Evolutionary conservation across 2,113 vertebrate species (phyloP), one percentile per base, ranked within the genome.

Genomic region (Scomber colias): DNA sequence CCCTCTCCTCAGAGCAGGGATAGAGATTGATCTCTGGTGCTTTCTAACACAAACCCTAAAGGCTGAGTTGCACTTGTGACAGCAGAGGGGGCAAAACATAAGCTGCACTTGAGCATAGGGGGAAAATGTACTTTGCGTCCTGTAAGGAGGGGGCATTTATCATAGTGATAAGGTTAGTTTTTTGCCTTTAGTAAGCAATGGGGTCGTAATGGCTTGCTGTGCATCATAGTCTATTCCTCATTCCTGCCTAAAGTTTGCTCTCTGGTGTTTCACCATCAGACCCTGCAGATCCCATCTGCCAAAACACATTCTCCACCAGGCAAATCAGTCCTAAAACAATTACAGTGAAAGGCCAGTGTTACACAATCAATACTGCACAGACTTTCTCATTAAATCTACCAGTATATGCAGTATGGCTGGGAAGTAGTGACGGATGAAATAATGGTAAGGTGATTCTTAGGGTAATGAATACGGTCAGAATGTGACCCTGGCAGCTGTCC

Each of bases 21-120:
- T 91, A 87, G 85, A 91, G 92, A 93, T 93, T 94, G 93, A 94
- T 93, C 90, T 92, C 88, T 84, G 62, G 66, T 85, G 84, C 90
- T 89, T 86, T 90, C 79, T 71, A 92, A 84, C 88, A 85, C 73
- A 57, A 84, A 85, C 85, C 91, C 82, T 83, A 84, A 89, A 89
- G 87, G 84, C 87, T 84, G 71, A 87, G 81, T 89, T 79, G 82
- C 62, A 66, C 67, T 40, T 54, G 79, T 87, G 92, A 90, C 82
- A 83, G 79, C 69, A 73, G 74, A 73, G 48, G 57, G 73, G 75
- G 53, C 24, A 78, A 81, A 88, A 80, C 74, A 75, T 77, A 87
- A 84, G 84, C 71, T 79, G 81, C 72, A 79, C 67, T 72, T 78
- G 60, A 71, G 57, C 15, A 64, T 19, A 8, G 14, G 19, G 63